These are phyloP conservation scores for Nemotelus pantherinus DNA, from an alignment of 2,888 invertebrate species.

Conservation along the genomic window DNA sequence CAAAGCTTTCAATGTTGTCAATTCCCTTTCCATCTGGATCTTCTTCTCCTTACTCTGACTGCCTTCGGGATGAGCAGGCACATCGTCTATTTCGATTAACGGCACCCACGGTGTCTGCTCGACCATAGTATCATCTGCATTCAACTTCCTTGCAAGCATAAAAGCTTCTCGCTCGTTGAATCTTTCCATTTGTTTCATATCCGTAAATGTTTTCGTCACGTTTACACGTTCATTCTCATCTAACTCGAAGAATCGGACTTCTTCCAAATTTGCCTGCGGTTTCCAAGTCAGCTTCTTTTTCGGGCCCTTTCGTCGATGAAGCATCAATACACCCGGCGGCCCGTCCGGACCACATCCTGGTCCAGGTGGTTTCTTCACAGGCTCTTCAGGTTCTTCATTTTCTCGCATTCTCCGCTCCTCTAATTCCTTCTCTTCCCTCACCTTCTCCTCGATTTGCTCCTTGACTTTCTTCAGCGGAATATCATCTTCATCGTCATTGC, in stretches of 20 bases:
- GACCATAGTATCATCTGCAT: slow-evolving; percentile 83
- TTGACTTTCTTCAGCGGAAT: slow-evolving; percentile 63
- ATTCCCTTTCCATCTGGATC: slow-evolving; percentile 87
- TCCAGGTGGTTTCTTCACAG: slow-evolving; percentile 57
- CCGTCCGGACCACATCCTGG: slow-evolving; percentile 69
- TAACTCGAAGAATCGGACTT: slow-evolving; percentile 89
- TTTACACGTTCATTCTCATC: slow-evolving; percentile 97
- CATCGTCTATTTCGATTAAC: slow-evolving; percentile 75
- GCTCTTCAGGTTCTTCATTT: slow-evolving; percentile 54
- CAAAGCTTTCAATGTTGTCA: slow-evolving; percentile 81
- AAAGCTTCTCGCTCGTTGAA: slow-evolving; percentile 86
- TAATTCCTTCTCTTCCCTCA: slow-evolving; percentile 57
- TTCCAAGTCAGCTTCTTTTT: slow-evolving; percentile 87
- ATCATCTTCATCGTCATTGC: slow-evolving; percentile 60
- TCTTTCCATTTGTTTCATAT: slow-evolving; percentile 91
- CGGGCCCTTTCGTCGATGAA: slow-evolving; percentile 78
- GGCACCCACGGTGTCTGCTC: slow-evolving; percentile 81
- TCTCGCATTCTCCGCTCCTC: slow-evolving; percentile 44
- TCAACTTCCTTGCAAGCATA: slow-evolving; percentile 78
- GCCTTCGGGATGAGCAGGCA: slow-evolving; percentile 75
- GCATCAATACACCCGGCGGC: slow-evolving; percentile 77
- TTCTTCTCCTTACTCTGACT: slow-evolving; percentile 86
- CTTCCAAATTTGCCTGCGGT: slow-evolving; percentile 80
- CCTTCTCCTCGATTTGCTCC: slow-evolving; percentile 63
- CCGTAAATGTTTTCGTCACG: slow-evolving; percentile 89